These are phyloP conservation scores for Channa argus DNA, from an alignment of 2,113 vertebrate genomes.

Conservation along the genomic window DNA sequence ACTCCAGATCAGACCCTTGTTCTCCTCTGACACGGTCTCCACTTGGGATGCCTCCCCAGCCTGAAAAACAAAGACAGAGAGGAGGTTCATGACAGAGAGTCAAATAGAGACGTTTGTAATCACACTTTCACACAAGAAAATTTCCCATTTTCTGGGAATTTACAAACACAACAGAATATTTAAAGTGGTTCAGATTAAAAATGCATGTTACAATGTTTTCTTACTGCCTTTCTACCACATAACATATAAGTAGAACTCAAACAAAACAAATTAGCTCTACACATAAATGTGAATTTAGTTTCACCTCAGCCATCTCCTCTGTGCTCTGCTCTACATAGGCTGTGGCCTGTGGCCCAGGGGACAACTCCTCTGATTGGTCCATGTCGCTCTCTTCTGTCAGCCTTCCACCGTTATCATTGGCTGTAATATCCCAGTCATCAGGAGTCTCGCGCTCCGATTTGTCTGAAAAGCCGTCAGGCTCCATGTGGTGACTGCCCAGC, in stretches of 20 bases:
- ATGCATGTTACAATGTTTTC: no score
- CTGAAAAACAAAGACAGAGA: conserved; percentile 61
- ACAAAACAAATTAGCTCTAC: neutral
- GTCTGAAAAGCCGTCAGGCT: conserved; percentile 92
- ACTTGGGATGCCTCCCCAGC: conserved; percentile 89
- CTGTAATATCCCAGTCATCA: conserved; percentile 87
- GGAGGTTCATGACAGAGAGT: no score
- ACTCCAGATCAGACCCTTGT: conserved; percentile 92
- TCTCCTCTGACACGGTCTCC: conserved; percentile 93
- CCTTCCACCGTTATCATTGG: conserved; percentile 85
- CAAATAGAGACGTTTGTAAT: neutral
- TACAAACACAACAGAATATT: no score
- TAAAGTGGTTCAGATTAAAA: no score
- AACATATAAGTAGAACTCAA: neutral
- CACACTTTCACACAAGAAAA: neutral
- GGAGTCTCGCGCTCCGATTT: conserved; percentile 91
- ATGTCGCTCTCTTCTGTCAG: conserved; percentile 89
- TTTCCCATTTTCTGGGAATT: neutral
- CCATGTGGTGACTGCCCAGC: conserved; percentile 87
- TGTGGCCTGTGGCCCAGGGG: conserved; percentile 82
- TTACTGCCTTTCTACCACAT: no score
- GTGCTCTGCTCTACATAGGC: conserved; percentile 89
- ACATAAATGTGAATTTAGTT: neutral
- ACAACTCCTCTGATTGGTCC: conserved; percentile 89
- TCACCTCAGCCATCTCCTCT: conserved; percentile 95